Conservation (phyloP, 2,888 invertebrate species). For the Leptinotarsa juncta region DNA sequence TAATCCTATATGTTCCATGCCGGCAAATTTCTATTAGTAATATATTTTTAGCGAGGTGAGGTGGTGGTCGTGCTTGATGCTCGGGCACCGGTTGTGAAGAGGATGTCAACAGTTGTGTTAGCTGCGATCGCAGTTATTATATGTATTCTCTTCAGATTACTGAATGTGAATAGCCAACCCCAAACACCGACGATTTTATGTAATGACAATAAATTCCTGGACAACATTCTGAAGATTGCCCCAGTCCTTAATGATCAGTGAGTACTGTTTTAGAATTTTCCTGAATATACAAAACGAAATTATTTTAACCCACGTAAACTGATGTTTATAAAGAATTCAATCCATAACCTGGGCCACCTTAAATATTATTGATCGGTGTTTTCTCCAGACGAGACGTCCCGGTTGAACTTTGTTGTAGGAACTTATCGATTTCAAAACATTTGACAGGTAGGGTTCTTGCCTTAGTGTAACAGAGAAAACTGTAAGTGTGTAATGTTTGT, state of each 20-base stretch:
- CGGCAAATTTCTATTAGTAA: constrained; percentile 2
- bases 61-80: background rate
- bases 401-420: background rate
- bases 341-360: background rate
- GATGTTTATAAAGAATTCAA: background rate
- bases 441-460: background rate
- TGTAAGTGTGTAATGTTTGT: too few species aligned
- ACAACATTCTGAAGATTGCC: constrained; percentile 82
- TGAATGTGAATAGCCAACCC: constrained; percentile 87
- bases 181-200: constrained; percentile 83
- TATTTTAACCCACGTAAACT: background rate
- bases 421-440: background rate
- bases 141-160: constrained; percentile 84
- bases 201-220: constrained; percentile 80
- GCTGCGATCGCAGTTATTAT: constrained; percentile 85
- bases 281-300: too few species aligned
- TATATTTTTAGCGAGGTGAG: constrained; percentile 1
- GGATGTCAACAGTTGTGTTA: constrained; percentile 84
- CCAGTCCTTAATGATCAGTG: constrained; percentile 85
- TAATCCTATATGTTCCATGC: background rate
- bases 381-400: constrained; percentile 8
- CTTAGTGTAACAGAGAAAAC: too few species aligned
- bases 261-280: constrained; percentile 66
- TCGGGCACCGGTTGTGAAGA: background rate
- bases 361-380: background rate